Percentiles rank a stretch among this genome's conserved stretches.
Conservation (phyloP, 2,797 vertebrate species). For the Cyprinella venusta region DNA sequence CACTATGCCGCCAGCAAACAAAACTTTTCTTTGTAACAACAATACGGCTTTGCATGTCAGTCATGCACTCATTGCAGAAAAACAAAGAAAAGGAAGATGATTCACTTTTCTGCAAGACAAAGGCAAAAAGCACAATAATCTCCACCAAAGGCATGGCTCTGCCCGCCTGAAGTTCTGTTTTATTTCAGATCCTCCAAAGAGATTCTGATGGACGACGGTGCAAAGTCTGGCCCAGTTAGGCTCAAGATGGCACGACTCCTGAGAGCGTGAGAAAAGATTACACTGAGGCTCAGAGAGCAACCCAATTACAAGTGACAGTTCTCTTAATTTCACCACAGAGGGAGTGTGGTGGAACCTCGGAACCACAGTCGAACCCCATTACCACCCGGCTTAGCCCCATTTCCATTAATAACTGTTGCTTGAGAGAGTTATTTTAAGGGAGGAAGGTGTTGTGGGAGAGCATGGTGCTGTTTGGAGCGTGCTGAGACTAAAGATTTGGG, state of each 20-base stretch:
- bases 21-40: conserved; percentile 21
- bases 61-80: background rate
- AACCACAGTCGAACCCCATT: conserved; percentile 51
- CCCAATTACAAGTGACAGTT: conserved; percentile 53
- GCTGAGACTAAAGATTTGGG: conserved; percentile 67
- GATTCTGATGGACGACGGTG: conserved; percentile 47
- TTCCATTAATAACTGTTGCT: conserved; percentile 55
- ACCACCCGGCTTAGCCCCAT: conserved; percentile 38
- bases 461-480: conserved; percentile 50
- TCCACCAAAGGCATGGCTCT: conserved; percentile 12
- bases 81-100: conserved; percentile 20
- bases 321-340: conserved; percentile 51
- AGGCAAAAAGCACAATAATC: conserved; percentile 28
- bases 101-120: conserved; percentile 17
- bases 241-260: conserved; percentile 36
- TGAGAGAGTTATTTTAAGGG: conserved; percentile 59
- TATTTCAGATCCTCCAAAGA: conserved; percentile 33
- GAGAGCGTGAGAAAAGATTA: conserved; percentile 49
- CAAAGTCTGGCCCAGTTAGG: conserved; percentile 51
- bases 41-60: conserved; percentile 18
- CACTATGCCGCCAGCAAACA: conserved; percentile 14
- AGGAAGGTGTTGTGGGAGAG: conserved; percentile 63
- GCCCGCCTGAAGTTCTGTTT: conserved; percentile 16
- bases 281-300: conserved; percentile 42
- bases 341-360: conserved; percentile 44